phyloP scores from a whole-genome alignment of 2,797 vertebrate species.

The Lepus oiostolus region DNA sequence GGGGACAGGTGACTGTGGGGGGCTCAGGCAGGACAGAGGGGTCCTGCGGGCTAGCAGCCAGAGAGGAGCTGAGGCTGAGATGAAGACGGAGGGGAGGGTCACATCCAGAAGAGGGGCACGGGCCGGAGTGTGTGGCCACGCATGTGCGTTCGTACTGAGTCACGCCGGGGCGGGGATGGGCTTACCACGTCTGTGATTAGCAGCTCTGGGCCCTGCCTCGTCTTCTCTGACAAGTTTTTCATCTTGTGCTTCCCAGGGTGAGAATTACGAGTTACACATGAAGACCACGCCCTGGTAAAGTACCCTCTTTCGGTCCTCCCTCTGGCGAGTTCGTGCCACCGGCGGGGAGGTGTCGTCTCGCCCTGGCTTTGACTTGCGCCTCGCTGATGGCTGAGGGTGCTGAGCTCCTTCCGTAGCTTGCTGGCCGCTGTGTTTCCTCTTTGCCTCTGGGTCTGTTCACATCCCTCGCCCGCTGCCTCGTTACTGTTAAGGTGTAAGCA shows the following conservation, averaged over 20 bases:
- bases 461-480: not conserved
- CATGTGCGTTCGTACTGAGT: not conserved
- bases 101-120: not conserved
- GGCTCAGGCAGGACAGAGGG: not conserved
- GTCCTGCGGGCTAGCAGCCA: not conserved
- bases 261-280: slow-evolving; percentile 90
- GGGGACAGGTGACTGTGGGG: fast-evolving
- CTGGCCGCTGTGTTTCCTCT: not conserved
- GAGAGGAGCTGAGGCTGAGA: not conserved
- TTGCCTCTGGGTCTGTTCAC: not conserved
- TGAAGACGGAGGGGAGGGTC: not conserved
- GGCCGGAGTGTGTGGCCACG: not conserved
- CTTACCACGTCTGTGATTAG: not conserved
- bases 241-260: slow-evolving; percentile 86
- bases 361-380: not conserved
- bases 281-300: slow-evolving; percentile 90
- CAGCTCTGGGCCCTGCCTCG: not conserved
- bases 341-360: not conserved
- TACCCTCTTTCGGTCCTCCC: not conserved
- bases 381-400: not conserved
- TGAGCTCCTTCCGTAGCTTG: not conserved
- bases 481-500: slow-evolving; percentile 26
- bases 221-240: slow-evolving; percentile 23
- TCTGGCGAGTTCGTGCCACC: not conserved
- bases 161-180: not conserved